Evolutionary conservation across 2,797 vertebrate species (phyloP), one percentile per base, ranked within the genome.

Genomic region (Adelosebastes latens): DNA sequence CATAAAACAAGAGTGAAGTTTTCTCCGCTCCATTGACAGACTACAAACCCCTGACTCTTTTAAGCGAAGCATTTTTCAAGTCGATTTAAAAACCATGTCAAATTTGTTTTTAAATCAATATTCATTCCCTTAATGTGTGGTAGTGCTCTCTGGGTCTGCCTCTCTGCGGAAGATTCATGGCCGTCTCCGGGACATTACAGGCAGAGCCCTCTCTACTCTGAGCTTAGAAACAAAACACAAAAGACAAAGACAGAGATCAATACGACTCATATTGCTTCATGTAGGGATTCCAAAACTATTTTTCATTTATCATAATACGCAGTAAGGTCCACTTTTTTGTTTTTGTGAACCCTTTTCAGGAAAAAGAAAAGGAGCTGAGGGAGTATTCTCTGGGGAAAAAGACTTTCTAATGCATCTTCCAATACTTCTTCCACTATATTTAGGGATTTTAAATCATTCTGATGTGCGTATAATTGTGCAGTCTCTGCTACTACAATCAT

Each of bases 21-120:
- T 89, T 87, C 88, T 91, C 63, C 75, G 79, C 93, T 90, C 85
- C 85, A 92, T 65, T 91, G 90, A 87, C 83, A 73, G 85, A 85
- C 90, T 86, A 89, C 82, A 87, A 89, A 90, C 79, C 91, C 84
- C 71, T 67, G 86, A 90, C 86, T 91, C 87, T 84, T 90, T 91
- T 77, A 92, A 93, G 90, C 75, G 82, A 83, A 76, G 91, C 86
- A 79, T 93, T 94, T 91, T 89, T 90, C 89, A 82, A 90, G 90
- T 90, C 81, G 34, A 91, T 91, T 92, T 92, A 82, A 94, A 92
- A 91, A 94, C 89, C 88, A 87, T 91, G 88, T 93, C 88, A 89
- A 92, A 91, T 94, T 92, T 94, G 91, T 92, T 95, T 94, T 90
- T 82, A 90, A 95, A 95, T 95, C 95, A 94, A 94, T 94, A 94